These are phyloP conservation scores for Sebastes diploproa DNA, from an alignment of 2,797 vertebrate species.

Conservation along the genomic window DNA sequence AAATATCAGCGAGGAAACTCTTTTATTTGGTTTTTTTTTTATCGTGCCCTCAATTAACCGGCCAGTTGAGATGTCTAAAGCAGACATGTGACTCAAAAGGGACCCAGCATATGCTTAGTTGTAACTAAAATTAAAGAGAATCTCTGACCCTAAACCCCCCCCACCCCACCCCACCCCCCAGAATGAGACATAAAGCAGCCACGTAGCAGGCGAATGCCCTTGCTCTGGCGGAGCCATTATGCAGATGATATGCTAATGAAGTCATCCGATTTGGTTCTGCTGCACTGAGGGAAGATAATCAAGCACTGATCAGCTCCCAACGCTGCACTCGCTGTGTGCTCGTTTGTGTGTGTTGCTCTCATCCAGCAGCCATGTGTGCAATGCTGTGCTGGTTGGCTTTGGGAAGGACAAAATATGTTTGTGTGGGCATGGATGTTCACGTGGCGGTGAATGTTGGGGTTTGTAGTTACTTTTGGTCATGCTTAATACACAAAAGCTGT, in stretches of 20 bases:
- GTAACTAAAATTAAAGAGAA: conserved; percentile 28
- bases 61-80: conserved; percentile 3
- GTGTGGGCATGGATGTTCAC: background rate
- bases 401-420: background rate
- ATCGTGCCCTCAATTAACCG: conserved; percentile 51
- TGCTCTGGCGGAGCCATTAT: conserved; percentile 75
- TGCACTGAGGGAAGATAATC: conserved; percentile 72
- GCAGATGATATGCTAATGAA: conserved; percentile 82
- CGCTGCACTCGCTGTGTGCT: background rate
- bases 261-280: conserved; percentile 68
- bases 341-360: conserved; percentile 2
- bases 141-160: conserved; percentile 2
- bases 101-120: conserved; percentile 15
- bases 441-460: background rate
- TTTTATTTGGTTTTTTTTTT: background rate
- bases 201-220: conserved; percentile 64
- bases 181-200: conserved; percentile 49
- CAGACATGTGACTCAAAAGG: conserved; percentile 21
- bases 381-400: background rate
- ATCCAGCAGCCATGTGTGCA: background rate
- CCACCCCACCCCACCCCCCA: background rate
- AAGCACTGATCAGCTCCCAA: conserved; percentile 69
- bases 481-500: background rate
- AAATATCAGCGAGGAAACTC: conserved; percentile 32
- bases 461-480: background rate